phyloP scores from a whole-genome alignment of 2,888 invertebrate genomes.

The Chydorus sphaericus region DNA sequence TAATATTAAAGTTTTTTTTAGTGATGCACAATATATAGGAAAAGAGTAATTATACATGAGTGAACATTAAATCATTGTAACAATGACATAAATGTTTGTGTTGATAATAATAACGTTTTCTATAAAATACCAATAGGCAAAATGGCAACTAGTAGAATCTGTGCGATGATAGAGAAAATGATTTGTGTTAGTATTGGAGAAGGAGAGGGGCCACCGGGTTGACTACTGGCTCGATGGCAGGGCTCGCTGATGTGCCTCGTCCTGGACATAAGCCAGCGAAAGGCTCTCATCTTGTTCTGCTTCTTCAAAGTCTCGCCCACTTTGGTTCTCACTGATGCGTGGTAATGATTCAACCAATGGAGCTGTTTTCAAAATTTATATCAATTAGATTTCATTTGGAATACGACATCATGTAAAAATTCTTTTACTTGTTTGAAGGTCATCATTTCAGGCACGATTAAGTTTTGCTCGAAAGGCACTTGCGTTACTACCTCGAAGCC shows the following conservation, averaged over 20 bases:
- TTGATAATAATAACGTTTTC: too few species aligned
- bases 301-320: conserved; percentile 60
- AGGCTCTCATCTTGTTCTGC: conserved; percentile 43
- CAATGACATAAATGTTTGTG: too few species aligned
- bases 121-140: too few species aligned
- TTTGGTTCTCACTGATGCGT: conserved; percentile 49
- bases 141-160: too few species aligned
- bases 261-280: conserved; percentile 72
- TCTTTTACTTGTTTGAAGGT: conserved; percentile 67
- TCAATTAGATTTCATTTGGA: neutral
- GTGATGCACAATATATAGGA: too few species aligned
- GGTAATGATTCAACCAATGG: conserved; percentile 65
- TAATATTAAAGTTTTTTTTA: too few species aligned
- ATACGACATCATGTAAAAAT: neutral
- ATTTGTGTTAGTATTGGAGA: too few species aligned
- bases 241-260: conserved; percentile 49
- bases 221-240: conserved; percentile 21
- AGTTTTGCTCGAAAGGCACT: conserved; percentile 72
- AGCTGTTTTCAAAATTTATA: conserved; percentile 37
- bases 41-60: too few species aligned
- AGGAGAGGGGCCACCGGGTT: neutral
- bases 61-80: too few species aligned
- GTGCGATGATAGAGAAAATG: too few species aligned
- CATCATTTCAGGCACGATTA: conserved; percentile 60
- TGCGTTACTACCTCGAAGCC: conserved; percentile 63